Conservation (phyloP, 1,140 invertebrate genomes). For the Aethina tumida region DNA sequence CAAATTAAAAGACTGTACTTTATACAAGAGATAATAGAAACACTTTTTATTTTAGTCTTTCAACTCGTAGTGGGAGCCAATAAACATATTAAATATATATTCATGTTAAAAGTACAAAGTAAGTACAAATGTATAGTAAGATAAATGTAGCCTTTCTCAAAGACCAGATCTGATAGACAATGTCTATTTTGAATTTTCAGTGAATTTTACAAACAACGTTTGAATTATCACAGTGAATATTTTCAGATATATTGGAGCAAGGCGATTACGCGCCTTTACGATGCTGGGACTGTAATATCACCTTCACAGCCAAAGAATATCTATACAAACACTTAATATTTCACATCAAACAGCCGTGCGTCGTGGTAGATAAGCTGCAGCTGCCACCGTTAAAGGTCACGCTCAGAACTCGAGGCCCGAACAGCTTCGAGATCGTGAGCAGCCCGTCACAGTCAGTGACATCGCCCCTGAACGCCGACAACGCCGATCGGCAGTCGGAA, state of each 20-base stretch:
- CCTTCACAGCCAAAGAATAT: constrained; percentile 25
- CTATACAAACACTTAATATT: constrained; percentile 26
- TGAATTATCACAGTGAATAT: too few species aligned
- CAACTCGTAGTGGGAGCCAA: too few species aligned
- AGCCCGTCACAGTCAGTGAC: constrained; percentile 15
- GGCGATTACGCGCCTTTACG: constrained; percentile 14
- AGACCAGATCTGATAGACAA: too few species aligned
- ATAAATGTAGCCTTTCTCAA: neutral
- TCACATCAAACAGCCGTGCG: constrained; percentile 28
- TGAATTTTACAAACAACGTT: constrained; percentile 8
- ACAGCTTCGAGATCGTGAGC: constrained; percentile 28
- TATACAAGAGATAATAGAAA: neutral
- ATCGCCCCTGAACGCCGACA: constrained; percentile 5
- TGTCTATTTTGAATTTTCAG: constrained; percentile 1
- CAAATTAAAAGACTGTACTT: neutral
- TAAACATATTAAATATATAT: too few species aligned
- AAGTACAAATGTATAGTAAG: too few species aligned
- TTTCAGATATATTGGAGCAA: too few species aligned
- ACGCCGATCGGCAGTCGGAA: neutral
- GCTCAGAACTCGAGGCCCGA: constrained; percentile 21
- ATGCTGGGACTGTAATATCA: constrained; percentile 28
- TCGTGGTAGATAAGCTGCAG: constrained; percentile 19
- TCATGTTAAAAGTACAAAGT: too few species aligned
- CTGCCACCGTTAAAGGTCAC: constrained; percentile 28
- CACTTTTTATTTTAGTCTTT: too few species aligned